Percentiles rank a stretch among this genome's conserved stretches.
Evolutionary conservation across 2,888 invertebrate species (phyloP).

Genomic region (Erannis defoliaria): DNA sequence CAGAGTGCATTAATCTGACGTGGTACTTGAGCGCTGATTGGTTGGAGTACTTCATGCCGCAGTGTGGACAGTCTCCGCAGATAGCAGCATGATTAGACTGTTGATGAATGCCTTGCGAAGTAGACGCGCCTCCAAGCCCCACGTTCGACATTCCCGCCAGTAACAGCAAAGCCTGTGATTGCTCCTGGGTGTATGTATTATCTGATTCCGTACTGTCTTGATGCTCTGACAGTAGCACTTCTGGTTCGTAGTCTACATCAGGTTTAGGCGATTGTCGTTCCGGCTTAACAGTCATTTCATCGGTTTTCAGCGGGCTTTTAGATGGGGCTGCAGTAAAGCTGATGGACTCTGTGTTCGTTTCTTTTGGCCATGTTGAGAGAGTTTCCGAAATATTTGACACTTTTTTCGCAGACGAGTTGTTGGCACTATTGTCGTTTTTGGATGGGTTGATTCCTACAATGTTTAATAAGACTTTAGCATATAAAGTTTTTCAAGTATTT

Average conservation of each 20-base stretch:
- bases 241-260: constrained; percentile 81
- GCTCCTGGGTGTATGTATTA: constrained; percentile 68
- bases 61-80: constrained; percentile 89
- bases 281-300: constrained; percentile 73
- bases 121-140: constrained; percentile 71
- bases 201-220: constrained; percentile 75
- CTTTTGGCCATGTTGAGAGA: constrained; percentile 67
- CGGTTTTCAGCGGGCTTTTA: constrained; percentile 74
- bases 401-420: constrained; percentile 70
- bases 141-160: constrained; percentile 77
- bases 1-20: constrained; percentile 89
- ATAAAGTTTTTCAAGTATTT: not conserved
- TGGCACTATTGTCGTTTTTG: constrained; percentile 73
- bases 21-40: constrained; percentile 90
- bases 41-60: constrained; percentile 89
- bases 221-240: constrained; percentile 79
- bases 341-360: constrained; percentile 63
- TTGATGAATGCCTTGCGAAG: constrained; percentile 75
- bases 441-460: constrained; percentile 80
- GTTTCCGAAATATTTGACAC: constrained; percentile 65
- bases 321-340: constrained; percentile 61
- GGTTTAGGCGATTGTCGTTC: constrained; percentile 81
- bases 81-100: constrained; percentile 84
- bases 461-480: constrained; percentile 5
- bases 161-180: constrained; percentile 73